Conservation (phyloP, 2,797 vertebrate genomes). For the Anguilla obscura region DNA sequence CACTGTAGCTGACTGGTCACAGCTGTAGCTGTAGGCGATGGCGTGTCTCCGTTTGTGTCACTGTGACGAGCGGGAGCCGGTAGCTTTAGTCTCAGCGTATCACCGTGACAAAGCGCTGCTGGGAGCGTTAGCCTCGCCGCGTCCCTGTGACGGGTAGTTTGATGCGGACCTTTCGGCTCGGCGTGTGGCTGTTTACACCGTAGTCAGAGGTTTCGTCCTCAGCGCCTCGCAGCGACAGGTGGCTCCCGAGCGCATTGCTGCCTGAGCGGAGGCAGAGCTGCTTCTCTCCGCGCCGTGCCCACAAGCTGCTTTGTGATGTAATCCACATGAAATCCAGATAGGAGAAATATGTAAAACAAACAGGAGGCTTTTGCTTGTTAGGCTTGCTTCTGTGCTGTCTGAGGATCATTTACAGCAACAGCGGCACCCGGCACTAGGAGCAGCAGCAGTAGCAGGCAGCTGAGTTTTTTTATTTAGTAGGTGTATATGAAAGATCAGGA, state of each 20-base stretch:
- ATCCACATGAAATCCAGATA: constrained; percentile 64
- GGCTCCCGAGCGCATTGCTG: background rate
- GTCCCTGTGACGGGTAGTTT: background rate
- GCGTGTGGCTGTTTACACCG: background rate
- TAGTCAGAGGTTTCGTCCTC: background rate
- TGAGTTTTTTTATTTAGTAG: background rate
- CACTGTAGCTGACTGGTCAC: too few species aligned
- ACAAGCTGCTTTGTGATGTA: constrained; percentile 69
- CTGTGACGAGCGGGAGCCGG: background rate
- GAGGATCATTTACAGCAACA: constrained; percentile 20
- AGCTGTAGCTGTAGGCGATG: too few species aligned
- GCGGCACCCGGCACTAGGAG: background rate
- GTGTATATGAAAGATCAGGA: background rate
- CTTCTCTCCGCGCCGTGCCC: background rate
- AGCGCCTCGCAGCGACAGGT: background rate
- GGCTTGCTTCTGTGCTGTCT: background rate
- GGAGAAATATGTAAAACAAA: background rate
- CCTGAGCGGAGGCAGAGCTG: background rate
- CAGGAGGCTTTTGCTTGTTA: background rate
- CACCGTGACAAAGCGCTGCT: background rate
- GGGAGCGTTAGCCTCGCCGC: too few species aligned
- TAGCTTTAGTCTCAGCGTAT: background rate
- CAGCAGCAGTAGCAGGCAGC: background rate
- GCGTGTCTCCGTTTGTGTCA: background rate
- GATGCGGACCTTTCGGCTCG: background rate